Evolutionary conservation across 2,797 vertebrate species (phyloP).

Genomic region (Acanthurus tractus): DNA sequence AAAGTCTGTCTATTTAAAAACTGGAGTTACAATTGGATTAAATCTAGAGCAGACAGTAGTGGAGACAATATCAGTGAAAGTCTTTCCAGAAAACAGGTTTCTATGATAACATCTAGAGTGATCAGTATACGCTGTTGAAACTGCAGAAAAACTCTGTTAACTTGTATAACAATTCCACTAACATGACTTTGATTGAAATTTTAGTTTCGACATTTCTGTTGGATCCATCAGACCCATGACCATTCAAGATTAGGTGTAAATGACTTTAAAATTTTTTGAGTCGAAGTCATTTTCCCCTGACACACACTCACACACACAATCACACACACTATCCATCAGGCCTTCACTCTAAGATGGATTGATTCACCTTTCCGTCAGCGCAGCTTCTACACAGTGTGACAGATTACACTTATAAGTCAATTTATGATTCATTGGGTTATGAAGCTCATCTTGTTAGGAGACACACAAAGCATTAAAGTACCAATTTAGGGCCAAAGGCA

Average conservation of each 20-base stretch:
- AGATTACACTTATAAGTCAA: slow-evolving; percentile 50
- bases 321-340: neutral
- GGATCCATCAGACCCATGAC: neutral
- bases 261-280: neutral
- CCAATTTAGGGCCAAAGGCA: slow-evolving; percentile 20
- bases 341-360: slow-evolving; percentile 44
- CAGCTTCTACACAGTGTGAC: slow-evolving; percentile 47
- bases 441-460: slow-evolving; percentile 44
- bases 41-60: neutral
- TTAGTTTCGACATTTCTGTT: neutral
- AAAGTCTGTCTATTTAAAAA: neutral
- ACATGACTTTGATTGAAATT: neutral
- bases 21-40: neutral
- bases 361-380: slow-evolving; percentile 65
- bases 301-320: neutral
- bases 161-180: neutral
- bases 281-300: neutral
- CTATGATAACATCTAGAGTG: too few species aligned
- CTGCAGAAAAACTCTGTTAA: neutral
- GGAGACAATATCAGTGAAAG: neutral
- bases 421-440: slow-evolving; percentile 61
- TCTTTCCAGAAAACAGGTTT: too few species aligned
- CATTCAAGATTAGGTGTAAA: neutral
- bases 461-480: slow-evolving; percentile 47
- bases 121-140: neutral